These are phyloP conservation scores for Noctilio leporinus DNA, from an alignment of 2,113 vertebrate species.

Conservation along the genomic window DNA sequence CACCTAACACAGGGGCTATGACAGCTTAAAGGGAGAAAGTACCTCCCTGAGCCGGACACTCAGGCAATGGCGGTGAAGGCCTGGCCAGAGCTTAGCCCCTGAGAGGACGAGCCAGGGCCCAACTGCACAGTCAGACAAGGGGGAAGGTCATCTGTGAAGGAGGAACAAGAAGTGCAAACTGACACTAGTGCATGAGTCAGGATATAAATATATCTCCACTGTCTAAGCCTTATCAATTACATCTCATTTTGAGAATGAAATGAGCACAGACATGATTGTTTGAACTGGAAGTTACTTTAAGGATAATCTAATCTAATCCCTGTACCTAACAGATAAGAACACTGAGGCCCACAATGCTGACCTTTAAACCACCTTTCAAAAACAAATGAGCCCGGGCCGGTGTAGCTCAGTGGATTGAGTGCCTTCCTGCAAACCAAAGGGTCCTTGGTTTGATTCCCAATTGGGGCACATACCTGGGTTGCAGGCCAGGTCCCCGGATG, in stretches of 20 bases:
- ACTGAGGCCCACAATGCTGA: neutral
- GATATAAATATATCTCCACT: constrained; percentile 2
- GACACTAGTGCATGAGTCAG: neutral
- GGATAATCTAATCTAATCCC: constrained; percentile 25
- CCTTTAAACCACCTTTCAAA: neutral
- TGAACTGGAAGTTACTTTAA: neutral
- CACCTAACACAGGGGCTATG: neutral
- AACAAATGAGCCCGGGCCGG: no score
- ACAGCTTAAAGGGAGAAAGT: neutral
- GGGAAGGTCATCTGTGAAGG: neutral
- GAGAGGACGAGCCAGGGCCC: neutral
- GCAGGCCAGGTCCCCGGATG: no score
- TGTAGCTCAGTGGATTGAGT: no score
- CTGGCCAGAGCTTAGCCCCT: neutral
- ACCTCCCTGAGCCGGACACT: neutral
- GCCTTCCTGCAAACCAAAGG: no score
- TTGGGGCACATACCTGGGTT: no score
- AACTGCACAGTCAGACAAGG: neutral
- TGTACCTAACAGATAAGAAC: neutral
- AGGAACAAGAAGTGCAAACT: neutral
- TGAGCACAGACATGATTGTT: constrained; percentile 4
- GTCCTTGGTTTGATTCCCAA: no score
- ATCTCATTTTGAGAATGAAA: constrained; percentile 15
- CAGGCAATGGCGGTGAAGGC: neutral
- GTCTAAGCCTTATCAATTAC: neutral